Evolutionary conservation across 1,140 invertebrate genomes (phyloP).

Genomic region (Drosophila kurseongensis): DNA sequence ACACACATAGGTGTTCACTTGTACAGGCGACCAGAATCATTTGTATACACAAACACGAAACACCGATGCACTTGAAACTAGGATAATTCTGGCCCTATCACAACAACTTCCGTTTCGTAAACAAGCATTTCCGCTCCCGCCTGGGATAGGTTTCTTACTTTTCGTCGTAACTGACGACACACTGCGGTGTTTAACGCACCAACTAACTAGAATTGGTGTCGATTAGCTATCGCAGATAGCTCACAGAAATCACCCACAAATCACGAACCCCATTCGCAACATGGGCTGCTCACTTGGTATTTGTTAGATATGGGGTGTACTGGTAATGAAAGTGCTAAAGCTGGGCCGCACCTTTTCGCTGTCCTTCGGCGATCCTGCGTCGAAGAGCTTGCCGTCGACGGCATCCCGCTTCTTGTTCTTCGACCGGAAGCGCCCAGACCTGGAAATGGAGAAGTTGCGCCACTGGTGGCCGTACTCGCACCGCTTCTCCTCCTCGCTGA

Average conservation of each 20-base stretch:
- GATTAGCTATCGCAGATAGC: slow-evolving; percentile 26
- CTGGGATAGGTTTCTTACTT: too few relatives aligned
- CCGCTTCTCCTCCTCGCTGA: slow-evolving; percentile 81
- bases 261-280: slow-evolving; percentile 50
- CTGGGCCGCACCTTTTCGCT: slow-evolving; percentile 59
- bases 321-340: slow-evolving; percentile 7
- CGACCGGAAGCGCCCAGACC: slow-evolving; percentile 80
- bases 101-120: too few relatives aligned
- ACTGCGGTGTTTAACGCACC: neutral
- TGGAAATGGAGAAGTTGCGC: slow-evolving; percentile 82
- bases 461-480: slow-evolving; percentile 80
- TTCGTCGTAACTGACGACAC: too few relatives aligned
- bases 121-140: too few relatives aligned
- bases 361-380: slow-evolving; percentile 54
- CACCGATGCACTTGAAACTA: too few relatives aligned
- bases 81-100: too few relatives aligned
- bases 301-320: slow-evolving; percentile 25
- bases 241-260: slow-evolving; percentile 33
- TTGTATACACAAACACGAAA: too few relatives aligned
- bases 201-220: slow-evolving; percentile 23
- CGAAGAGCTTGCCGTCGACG: slow-evolving; percentile 79
- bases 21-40: too few relatives aligned
- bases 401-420: slow-evolving; percentile 82
- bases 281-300: slow-evolving; percentile 26
- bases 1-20: too few relatives aligned